phyloP scores from a whole-genome alignment of 1,140 invertebrate species.

The Pseudachorutes palmiensis region DNA sequence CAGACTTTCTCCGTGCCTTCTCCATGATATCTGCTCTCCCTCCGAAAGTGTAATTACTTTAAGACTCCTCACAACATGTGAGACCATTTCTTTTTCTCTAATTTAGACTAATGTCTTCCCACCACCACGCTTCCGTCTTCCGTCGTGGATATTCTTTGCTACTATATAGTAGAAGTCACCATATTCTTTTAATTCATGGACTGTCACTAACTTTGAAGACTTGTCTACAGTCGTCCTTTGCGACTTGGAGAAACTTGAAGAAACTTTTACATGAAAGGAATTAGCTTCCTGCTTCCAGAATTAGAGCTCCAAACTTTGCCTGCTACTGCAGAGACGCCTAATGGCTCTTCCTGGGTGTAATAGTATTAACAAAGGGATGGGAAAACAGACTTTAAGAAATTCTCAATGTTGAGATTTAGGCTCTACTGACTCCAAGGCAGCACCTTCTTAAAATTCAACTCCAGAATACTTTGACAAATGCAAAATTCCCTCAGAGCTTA shows the following conservation, averaged over 20 bases:
- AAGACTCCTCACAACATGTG: neutral
- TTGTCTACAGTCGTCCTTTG: neutral
- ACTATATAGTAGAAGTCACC: neutral
- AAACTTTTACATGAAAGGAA: constrained; percentile 1
- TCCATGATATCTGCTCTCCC: no score
- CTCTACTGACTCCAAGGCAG: no score
- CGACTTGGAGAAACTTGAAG: neutral
- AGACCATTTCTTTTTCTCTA: neutral
- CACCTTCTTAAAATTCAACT: no score
- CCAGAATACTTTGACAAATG: no score
- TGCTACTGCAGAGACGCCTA: neutral
- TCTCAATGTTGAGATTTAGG: no score
- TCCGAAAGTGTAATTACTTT: neutral
- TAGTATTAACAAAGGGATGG: no score
- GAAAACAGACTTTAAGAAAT: no score
- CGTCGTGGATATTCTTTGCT: neutral
- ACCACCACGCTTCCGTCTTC: no score
- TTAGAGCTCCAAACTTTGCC: neutral
- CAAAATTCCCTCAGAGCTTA: no score
- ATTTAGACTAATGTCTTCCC: neutral
- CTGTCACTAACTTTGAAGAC: constrained; percentile 1
- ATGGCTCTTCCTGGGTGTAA: no score
- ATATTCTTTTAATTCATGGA: neutral
- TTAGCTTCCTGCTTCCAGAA: neutral
- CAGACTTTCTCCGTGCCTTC: no score